Evolutionary conservation across 2,113 vertebrate species (phyloP).

Genomic region (Callorhinus ursinus): DNA sequence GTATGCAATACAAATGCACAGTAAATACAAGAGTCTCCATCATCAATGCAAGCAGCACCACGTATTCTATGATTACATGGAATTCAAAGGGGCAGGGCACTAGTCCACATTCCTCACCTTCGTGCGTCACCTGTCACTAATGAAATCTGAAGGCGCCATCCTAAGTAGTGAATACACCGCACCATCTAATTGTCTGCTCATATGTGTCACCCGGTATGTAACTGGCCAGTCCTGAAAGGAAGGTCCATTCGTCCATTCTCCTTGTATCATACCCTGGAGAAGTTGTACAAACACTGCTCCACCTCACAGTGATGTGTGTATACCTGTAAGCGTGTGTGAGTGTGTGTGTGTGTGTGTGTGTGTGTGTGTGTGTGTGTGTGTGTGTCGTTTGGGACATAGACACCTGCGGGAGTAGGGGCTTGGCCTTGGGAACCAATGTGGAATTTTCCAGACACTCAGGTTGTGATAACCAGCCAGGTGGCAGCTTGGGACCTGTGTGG

Average conservation of each 20-base stretch:
- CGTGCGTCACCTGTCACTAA: no score
- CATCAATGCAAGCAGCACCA: no score
- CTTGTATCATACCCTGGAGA: constrained; percentile 69
- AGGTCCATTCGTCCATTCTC: constrained; percentile 56
- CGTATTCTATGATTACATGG: not conserved
- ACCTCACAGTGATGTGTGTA: constrained; percentile 68
- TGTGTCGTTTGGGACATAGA: constrained; percentile 73
- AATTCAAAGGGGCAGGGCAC: not conserved
- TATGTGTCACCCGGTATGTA: accelerated
- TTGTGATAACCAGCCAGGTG: not conserved
- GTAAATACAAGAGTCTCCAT: accelerated
- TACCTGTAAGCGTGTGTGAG: constrained; percentile 58
- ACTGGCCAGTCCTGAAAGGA: not conserved
- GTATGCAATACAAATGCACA: not conserved
- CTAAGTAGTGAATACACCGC: accelerated
- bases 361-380: not conserved
- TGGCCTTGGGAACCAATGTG: not conserved
- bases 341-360: not conserved
- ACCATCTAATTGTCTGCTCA: not conserved
- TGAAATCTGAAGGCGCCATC: not conserved
- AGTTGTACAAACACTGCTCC: constrained; percentile 70
- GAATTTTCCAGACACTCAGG: not conserved
- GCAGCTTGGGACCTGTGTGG: not conserved
- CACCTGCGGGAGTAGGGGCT: constrained; percentile 44
- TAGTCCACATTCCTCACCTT: accelerated